Conservation (phyloP, 2,888 invertebrate species). For the Xestia rhomboidea region DNA sequence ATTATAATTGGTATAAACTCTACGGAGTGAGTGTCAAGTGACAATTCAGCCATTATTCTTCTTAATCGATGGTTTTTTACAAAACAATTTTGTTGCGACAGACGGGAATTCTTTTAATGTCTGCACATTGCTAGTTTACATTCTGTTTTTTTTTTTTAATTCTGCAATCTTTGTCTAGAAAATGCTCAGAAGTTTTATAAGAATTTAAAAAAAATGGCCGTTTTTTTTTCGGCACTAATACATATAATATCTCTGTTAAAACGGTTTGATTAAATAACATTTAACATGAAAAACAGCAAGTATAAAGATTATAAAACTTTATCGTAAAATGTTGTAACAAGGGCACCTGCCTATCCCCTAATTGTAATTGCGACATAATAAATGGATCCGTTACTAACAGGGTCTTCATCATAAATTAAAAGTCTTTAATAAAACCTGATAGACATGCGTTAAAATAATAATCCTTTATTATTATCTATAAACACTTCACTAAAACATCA, state of each 20-base stretch:
- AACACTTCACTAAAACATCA: slow-evolving; percentile 20
- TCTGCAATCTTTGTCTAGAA: not conserved
- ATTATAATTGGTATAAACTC: slow-evolving; percentile 50
- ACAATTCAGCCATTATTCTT: slow-evolving; percentile 19
- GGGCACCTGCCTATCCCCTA: slow-evolving; percentile 42
- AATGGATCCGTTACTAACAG: slow-evolving; percentile 39
- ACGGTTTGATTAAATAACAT: not conserved
- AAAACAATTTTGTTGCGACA: not conserved
- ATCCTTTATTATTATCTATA: slow-evolving; percentile 18
- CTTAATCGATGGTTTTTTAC: slow-evolving; percentile 1
- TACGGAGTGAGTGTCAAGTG: slow-evolving; percentile 20
- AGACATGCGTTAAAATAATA: slow-evolving; percentile 37
- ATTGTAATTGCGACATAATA: slow-evolving; percentile 47
- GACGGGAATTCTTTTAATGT: not conserved
- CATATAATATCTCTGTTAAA: not conserved
- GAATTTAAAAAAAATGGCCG: not conserved
- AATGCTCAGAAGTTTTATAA: not conserved
- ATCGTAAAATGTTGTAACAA: slow-evolving; percentile 13
- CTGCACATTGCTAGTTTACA: slow-evolving; percentile 6
- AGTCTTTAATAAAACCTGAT: slow-evolving; percentile 25
- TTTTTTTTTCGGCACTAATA: not conserved
- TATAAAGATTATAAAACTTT: not conserved
- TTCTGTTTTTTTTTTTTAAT: not conserved
- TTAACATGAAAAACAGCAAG: not conserved
- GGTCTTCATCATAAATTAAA: slow-evolving; percentile 35